Percentiles rank a stretch among this genome's conserved stretches.
Evolutionary conservation across 2,797 vertebrate species (phyloP).

Genomic region (Enteromius treurensis): DNA sequence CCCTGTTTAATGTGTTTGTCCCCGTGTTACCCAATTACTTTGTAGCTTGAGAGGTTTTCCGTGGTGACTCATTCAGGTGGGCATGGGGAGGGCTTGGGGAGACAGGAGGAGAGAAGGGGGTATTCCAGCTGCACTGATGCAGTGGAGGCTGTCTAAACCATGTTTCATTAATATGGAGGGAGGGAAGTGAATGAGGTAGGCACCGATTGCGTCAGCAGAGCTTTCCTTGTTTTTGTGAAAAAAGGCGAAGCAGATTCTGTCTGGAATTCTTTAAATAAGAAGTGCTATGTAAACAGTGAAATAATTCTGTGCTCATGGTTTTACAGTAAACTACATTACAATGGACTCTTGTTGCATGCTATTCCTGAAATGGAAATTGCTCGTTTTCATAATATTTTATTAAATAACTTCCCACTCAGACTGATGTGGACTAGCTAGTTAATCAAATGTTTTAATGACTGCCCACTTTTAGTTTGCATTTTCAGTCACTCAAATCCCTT

Average conservation of each 20-base stretch:
- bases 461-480: no score
- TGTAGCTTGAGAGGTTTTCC: conserved; percentile 49
- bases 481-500: background rate
- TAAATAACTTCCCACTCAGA: background rate
- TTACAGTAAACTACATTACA: background rate
- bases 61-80: conserved; percentile 58
- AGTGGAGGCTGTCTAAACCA: conserved; percentile 41
- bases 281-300: background rate
- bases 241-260: background rate
- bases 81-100: conserved; percentile 25
- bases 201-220: conserved; percentile 43
- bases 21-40: conserved; percentile 35
- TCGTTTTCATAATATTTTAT: background rate
- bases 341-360: background rate
- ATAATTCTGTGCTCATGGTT: background rate
- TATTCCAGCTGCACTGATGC: conserved; percentile 51
- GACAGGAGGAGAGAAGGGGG: conserved; percentile 9
- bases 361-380: background rate
- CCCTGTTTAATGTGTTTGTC: conserved; percentile 50
- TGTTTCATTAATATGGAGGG: conserved; percentile 56
- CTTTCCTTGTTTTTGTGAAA: conserved; percentile 31
- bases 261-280: conserved; percentile 20
- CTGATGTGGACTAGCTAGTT: background rate
- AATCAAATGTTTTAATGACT: background rate
- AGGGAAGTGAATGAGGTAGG: conserved; percentile 47